Percentiles rank a stretch among this genome's conserved stretches.
phyloP scores from a whole-genome alignment of 1,140 invertebrate species.

The Coenobita brevimanus region DNA sequence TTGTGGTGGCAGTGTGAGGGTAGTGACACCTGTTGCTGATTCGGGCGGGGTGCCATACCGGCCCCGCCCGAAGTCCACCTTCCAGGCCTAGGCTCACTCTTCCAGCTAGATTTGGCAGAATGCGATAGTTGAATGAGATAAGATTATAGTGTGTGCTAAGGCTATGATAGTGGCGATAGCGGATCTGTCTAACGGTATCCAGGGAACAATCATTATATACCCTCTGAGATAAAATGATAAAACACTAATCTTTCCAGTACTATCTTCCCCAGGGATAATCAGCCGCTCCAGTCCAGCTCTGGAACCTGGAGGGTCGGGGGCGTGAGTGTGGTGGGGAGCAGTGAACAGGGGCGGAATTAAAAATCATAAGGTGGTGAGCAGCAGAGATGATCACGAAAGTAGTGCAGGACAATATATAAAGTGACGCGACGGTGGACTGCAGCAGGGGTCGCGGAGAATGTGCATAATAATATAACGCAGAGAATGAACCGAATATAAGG shows the following conservation, averaged over 20 bases:
- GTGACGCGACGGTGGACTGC: too few relatives aligned
- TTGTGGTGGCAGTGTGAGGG: too few relatives aligned
- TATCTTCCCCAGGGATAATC: conserved; percentile 47
- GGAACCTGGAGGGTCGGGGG: conserved; percentile 12
- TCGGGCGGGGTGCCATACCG: conserved; percentile 4
- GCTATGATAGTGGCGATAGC: conserved; percentile 50
- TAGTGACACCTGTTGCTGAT: too few relatives aligned
- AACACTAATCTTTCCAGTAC: conserved; percentile 60
- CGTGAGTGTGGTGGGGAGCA: not conserved
- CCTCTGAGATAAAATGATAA: conserved; percentile 60
- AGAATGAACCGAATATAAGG: too few relatives aligned
- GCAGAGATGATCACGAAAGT: too few relatives aligned
- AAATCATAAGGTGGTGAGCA: too few relatives aligned
- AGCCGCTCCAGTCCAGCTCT: conserved; percentile 26
- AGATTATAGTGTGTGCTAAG: conserved; percentile 56
- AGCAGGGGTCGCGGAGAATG: too few relatives aligned
- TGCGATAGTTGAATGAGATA: conserved; percentile 56
- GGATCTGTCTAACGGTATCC: conserved; percentile 24
- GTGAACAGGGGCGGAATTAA: not conserved
- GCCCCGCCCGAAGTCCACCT: not conserved
- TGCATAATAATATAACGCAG: too few relatives aligned
- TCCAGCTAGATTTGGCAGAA: conserved; percentile 26
- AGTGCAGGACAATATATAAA: not conserved
- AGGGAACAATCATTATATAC: conserved; percentile 58
- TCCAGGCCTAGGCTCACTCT: conserved; percentile 17